These are phyloP conservation scores for Himantopus leucocephalus DNA, from an alignment of 2,113 vertebrate species.

Conservation along the genomic window DNA sequence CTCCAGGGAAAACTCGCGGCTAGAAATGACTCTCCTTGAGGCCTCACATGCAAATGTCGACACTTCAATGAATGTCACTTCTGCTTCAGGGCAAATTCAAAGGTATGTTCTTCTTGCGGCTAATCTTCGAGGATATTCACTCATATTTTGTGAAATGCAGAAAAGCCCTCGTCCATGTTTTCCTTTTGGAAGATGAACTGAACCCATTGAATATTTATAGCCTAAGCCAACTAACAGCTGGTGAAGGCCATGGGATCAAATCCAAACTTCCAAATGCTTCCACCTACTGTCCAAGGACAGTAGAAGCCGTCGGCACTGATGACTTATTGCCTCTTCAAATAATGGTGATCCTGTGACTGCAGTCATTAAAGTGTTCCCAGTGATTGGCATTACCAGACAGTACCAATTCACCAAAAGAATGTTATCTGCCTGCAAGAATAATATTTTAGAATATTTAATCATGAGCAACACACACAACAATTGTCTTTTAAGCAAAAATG, in stretches of 20 bases:
- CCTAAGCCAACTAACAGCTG: neutral
- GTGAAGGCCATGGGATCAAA: neutral
- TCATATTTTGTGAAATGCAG: neutral
- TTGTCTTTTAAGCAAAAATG: neutral
- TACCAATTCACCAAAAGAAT: neutral
- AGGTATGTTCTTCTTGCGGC: neutral
- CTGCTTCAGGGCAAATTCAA: neutral
- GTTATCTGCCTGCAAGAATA: neutral
- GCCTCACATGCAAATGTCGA: neutral
- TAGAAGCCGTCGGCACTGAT: fast-evolving
- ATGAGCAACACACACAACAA: neutral
- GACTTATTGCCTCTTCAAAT: neutral
- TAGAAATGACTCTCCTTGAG: neutral
- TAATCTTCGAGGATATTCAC: neutral
- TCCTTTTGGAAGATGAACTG: neutral
- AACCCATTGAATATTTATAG: neutral
- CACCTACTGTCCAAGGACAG: neutral
- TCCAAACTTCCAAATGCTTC: neutral
- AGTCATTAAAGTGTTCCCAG: neutral
- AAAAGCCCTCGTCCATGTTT: neutral
- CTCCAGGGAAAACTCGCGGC: neutral
- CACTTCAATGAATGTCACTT: neutral
- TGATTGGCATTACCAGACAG: neutral
- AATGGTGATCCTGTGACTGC: neutral
- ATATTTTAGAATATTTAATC: neutral